Conservation (phyloP, 2,888 invertebrate genomes). For the Anarsia innoxiella region DNA sequence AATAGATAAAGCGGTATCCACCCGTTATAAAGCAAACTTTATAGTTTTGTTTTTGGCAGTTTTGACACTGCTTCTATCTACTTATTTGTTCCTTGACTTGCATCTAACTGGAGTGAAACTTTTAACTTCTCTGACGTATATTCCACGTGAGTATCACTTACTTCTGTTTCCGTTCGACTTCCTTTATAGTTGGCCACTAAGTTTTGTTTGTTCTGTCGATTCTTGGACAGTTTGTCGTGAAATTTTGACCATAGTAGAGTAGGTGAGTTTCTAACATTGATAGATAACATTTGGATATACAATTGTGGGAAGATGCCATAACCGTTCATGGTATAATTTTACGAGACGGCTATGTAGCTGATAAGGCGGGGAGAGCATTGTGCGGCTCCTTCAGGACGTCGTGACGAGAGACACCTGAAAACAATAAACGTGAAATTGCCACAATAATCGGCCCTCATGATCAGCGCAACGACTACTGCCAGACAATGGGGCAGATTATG, state of each 20-base stretch:
- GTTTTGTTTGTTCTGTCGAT: constrained; percentile 26
- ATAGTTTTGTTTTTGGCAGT: constrained; percentile 77
- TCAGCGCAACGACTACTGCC: constrained; percentile 59
- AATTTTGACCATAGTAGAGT: constrained; percentile 9
- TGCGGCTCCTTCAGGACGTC: constrained; percentile 40
- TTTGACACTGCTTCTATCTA: constrained; percentile 70
- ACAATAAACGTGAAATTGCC: constrained; percentile 71
- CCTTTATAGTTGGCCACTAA: constrained; percentile 42
- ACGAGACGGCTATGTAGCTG: constrained; percentile 35
- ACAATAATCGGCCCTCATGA: constrained; percentile 71
- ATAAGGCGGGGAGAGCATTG: constrained; percentile 44
- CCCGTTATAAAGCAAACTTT: constrained; percentile 70
- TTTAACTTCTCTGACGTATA: constrained; percentile 64
- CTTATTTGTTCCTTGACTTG: constrained; percentile 69
- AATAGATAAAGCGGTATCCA: constrained; percentile 70
- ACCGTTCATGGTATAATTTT: constrained; percentile 37
- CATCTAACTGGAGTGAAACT: constrained; percentile 63
- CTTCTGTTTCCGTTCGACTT: constrained; percentile 39
- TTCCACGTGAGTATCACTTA: constrained; percentile 57
- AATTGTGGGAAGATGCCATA: constrained; percentile 21
- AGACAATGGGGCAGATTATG: constrained; percentile 70
- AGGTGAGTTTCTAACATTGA: too few relatives aligned
- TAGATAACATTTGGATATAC: too few relatives aligned
- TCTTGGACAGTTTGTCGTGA: constrained; percentile 18
- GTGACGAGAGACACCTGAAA: constrained; percentile 63